Evolutionary conservation across 2,888 invertebrate species (phyloP).

Genomic region (Thera britannica): DNA sequence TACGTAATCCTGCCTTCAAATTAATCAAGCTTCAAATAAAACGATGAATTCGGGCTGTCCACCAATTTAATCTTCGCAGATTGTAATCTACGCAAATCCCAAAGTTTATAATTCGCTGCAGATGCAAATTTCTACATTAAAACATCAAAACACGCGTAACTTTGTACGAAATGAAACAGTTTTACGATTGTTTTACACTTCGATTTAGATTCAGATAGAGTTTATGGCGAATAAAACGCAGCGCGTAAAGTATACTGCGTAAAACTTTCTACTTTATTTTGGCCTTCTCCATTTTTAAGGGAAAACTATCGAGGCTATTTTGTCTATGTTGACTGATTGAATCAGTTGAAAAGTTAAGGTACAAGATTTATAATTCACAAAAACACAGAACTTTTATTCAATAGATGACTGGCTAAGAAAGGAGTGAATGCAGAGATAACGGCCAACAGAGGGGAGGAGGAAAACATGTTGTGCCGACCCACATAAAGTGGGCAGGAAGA

Average conservation of each 20-base stretch:
- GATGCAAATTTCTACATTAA: slow-evolving; percentile 38
- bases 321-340: too few species aligned
- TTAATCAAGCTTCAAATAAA: slow-evolving; percentile 11
- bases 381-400: too few species aligned
- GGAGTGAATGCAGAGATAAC: too few species aligned
- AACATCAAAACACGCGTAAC: slow-evolving; percentile 43
- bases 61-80: slow-evolving; percentile 19
- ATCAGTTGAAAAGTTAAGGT: too few species aligned
- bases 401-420: too few species aligned
- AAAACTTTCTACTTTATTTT: slow-evolving; percentile 11
- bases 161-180: slow-evolving; percentile 45
- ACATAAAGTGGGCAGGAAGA: too few species aligned
- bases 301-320: neutral
- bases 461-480: too few species aligned
- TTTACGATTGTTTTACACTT: slow-evolving; percentile 56
- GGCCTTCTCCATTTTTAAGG: neutral
- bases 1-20: neutral
- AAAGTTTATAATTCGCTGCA: slow-evolving; percentile 34
- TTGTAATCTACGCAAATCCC: slow-evolving; percentile 15
- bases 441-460: too few species aligned
- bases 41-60: slow-evolving; percentile 10
- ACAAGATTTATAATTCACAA: too few species aligned
- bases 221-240: slow-evolving; percentile 47
- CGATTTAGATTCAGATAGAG: slow-evolving; percentile 54
- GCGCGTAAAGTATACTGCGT: slow-evolving; percentile 38